These are phyloP conservation scores for Epizoanthus ramosus DNA, from an alignment of 92 coral and sea anemone species.

Conservation along the genomic window DNA sequence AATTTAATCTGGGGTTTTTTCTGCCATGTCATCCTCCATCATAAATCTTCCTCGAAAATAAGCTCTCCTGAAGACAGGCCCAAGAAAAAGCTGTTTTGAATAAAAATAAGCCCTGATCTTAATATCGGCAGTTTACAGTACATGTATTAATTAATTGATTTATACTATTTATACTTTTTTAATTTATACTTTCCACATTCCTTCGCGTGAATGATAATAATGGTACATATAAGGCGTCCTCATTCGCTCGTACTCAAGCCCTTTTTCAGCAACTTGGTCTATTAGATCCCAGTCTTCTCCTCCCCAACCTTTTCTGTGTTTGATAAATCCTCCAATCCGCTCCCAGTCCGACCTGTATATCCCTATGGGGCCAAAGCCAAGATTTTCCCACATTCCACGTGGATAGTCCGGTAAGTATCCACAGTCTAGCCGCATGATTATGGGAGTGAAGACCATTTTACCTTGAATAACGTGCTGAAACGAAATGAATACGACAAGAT, in stretches of 20 bases:
- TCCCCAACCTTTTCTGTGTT: conserved; percentile 51
- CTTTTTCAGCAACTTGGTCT: conserved; percentile 50
- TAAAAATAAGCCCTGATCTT: not conserved
- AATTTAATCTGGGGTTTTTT: no score
- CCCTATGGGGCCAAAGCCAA: conserved; percentile 59
- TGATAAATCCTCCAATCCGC: conserved; percentile 43
- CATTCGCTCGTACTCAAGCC: conserved; percentile 56
- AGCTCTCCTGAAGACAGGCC: no score
- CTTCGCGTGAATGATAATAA: conserved; percentile 48
- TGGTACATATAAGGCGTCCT: conserved; percentile 53
- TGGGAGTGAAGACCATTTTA: conserved; percentile 60
- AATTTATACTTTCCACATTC: conserved; percentile 45
- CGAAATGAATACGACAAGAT: not conserved
- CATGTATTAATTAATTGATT: not conserved
- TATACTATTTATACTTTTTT: no score
- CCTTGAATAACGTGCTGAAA: conserved; percentile 48
- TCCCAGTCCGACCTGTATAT: conserved; percentile 53
- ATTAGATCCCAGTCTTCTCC: conserved; percentile 65
- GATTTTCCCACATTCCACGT: conserved; percentile 51
- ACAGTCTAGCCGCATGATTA: conserved; percentile 44
- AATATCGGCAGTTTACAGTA: not conserved
- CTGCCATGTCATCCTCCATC: no score
- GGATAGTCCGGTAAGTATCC: conserved; percentile 42
- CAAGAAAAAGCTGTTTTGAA: no score
- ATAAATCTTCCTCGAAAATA: no score